Percentiles rank a stretch among this genome's conserved stretches.
phyloP scores from a whole-genome alignment of 2,113 vertebrate species.

The Hippocampus zosterae region DNA sequence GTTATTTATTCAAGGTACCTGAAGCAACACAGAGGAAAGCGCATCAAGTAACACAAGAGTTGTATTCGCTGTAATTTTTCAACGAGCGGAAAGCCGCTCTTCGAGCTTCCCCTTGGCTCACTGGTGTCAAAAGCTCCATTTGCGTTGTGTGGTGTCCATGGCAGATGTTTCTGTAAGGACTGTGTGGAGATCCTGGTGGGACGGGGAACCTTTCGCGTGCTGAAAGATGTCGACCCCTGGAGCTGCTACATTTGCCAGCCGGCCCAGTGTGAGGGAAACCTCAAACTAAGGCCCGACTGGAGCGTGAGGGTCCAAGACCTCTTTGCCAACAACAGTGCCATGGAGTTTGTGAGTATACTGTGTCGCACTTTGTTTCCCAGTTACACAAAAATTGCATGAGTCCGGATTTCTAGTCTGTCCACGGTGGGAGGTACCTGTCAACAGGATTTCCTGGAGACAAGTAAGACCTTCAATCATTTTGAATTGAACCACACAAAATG shows the following conservation, averaged over 20 bases:
- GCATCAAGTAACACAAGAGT: too few species aligned
- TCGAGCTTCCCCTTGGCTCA: background rate
- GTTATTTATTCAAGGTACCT: too few species aligned
- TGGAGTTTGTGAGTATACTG: conserved; percentile 78
- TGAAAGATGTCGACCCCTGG: conserved; percentile 87
- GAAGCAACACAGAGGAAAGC: too few species aligned
- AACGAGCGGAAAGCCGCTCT: background rate
- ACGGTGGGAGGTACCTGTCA: too few species aligned
- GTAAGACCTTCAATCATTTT: too few species aligned
- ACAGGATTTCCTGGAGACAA: too few species aligned
- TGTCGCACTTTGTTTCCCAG: background rate
- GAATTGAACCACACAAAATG: background rate
- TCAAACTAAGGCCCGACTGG: conserved; percentile 85
- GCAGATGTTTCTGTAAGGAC: conserved; percentile 92
- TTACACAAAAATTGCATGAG: background rate
- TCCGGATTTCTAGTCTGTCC: too few species aligned
- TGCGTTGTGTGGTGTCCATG: background rate
- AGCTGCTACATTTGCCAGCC: conserved; percentile 89
- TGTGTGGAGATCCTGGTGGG: conserved; percentile 87
- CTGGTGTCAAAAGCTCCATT: background rate
- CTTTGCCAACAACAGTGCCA: conserved; percentile 83
- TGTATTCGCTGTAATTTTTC: background rate
- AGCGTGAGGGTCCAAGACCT: conserved; percentile 83
- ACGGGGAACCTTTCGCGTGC: conserved; percentile 70
- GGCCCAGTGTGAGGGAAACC: conserved; percentile 67